Percentiles rank a stretch among this genome's conserved stretches.
phyloP scores from a whole-genome alignment of 1,140 invertebrate species.

The Latrodectus geometricus region DNA sequence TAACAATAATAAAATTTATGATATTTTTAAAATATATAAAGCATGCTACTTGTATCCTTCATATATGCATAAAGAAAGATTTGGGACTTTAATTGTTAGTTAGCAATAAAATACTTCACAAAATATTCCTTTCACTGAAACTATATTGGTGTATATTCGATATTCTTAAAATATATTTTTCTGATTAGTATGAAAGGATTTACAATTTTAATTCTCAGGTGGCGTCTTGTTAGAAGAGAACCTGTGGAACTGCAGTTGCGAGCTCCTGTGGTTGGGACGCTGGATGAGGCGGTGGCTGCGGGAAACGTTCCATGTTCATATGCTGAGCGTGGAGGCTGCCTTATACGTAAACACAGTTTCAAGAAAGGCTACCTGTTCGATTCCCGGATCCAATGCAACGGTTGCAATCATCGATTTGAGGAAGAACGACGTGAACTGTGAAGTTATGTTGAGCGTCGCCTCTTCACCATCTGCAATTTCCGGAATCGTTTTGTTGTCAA shows the following conservation, averaged over 20 bases:
- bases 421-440: slow-evolving; percentile 14
- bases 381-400: not conserved
- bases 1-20: too few relatives aligned
- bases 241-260: slow-evolving; percentile 86
- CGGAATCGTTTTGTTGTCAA: too few relatives aligned
- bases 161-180: too few relatives aligned
- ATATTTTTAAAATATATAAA: too few relatives aligned
- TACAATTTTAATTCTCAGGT: slow-evolving; percentile 73
- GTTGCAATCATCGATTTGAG: slow-evolving; percentile 15
- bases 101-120: too few relatives aligned
- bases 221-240: slow-evolving; percentile 85
- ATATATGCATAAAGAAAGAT: too few relatives aligned
- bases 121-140: too few relatives aligned
- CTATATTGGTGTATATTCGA: too few relatives aligned
- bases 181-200: too few relatives aligned
- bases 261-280: slow-evolving; percentile 86
- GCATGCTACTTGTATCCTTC: too few relatives aligned
- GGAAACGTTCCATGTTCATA: slow-evolving; percentile 80
- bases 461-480: not conserved
- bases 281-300: slow-evolving; percentile 87
- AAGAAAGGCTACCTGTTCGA: slow-evolving; percentile 75
- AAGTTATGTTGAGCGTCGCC: not conserved
- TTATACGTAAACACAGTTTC: slow-evolving; percentile 71
- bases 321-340: slow-evolving; percentile 73
- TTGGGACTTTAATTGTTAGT: too few relatives aligned